Base-by-base conservation (phyloP, 2,113 vertebrate species). In the Hydrochoerus hydrochaeris region DNA sequence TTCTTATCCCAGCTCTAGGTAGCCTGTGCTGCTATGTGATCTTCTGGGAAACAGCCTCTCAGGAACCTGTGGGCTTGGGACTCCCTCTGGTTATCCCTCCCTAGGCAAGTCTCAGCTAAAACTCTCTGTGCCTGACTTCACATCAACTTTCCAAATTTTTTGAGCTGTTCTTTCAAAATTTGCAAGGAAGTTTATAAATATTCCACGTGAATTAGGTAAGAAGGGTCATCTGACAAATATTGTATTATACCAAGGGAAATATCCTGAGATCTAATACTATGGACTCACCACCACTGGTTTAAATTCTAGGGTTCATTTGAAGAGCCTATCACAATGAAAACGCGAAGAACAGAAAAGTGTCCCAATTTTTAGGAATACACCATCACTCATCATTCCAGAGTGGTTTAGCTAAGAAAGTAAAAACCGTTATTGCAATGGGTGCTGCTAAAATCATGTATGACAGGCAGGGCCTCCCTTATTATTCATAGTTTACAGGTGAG, bases 401-500 rank as follows among this genome's bases (percentile, higher is more conserved):
- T 85, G 13, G 6, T 57, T 94, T 95, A 54, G 28, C 32, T 85
- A 93, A 89, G 65, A 91, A 90, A 94, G 82, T 67, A 60, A 71
- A 38, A 30, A 35, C 1, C 46, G 71, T 44, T 86, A 71, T 94
- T 69, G 73, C 93, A 91, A 78, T 41, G 13, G 78, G 69, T 6
- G 8, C 57, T 91, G 54, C 38, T 82, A 24, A 82, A 87, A 94
- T 58, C 5, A 49, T 41, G 5, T 65, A n/a, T 75, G 63, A 91
- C 49, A 95, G 49, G 22, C 22, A 96, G 44, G n/a, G 58, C 20
- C n/a, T 52, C 17, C 81, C 58, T 94, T 85, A 96, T 84, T 95
- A 96, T 91, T 95, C 87, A 97, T 88, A 65, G 95, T 78, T 97
- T 93, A 69, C 10, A 90, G 69, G 90, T 93, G 75, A 96, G 69